Evolutionary conservation across 1,140 invertebrate genomes (phyloP).

Genomic region (Cydia strobilella): DNA sequence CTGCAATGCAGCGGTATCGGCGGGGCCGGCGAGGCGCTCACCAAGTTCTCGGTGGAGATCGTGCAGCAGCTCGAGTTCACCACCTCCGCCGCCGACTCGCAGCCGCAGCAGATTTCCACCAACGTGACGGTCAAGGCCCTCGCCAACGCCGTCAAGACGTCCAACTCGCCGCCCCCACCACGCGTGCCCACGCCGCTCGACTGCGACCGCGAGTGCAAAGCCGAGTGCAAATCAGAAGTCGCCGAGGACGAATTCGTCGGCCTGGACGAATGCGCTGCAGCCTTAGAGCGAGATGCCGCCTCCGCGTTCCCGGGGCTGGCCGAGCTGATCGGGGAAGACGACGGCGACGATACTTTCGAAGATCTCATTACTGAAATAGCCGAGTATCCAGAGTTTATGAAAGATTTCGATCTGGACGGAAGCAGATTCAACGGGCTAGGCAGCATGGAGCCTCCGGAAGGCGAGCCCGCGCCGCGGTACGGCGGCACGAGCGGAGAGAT

Average conservation of each 20-base stretch:
- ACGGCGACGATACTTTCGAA: constrained; percentile 91
- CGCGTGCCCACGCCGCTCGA: constrained; percentile 79
- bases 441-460: constrained; percentile 63
- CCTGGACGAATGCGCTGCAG: constrained; percentile 88
- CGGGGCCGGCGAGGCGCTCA: constrained; percentile 83
- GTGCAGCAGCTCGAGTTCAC: constrained; percentile 94
- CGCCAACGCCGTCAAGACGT: constrained; percentile 90
- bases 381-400: constrained; percentile 91
- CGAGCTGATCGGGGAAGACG: constrained; percentile 90
- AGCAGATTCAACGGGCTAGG: constrained; percentile 74
- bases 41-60: constrained; percentile 94
- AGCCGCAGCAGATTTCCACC: constrained; percentile 94
- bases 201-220: constrained; percentile 79
- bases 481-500: constrained; percentile 80
- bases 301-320: constrained; percentile 89
- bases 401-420: constrained; percentile 86
- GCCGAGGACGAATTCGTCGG: constrained; percentile 91
- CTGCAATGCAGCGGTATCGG: constrained; percentile 84
- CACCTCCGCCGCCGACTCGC: constrained; percentile 88
- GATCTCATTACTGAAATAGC: constrained; percentile 94
- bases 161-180: constrained; percentile 81
- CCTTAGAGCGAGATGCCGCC: constrained; percentile 89
- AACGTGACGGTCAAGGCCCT: constrained; percentile 95
- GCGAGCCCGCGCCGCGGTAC: constrained; percentile 77
- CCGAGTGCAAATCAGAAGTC: constrained; percentile 91